Conservation (phyloP, 2,888 invertebrate species). For the Anarsia innoxiella region DNA sequence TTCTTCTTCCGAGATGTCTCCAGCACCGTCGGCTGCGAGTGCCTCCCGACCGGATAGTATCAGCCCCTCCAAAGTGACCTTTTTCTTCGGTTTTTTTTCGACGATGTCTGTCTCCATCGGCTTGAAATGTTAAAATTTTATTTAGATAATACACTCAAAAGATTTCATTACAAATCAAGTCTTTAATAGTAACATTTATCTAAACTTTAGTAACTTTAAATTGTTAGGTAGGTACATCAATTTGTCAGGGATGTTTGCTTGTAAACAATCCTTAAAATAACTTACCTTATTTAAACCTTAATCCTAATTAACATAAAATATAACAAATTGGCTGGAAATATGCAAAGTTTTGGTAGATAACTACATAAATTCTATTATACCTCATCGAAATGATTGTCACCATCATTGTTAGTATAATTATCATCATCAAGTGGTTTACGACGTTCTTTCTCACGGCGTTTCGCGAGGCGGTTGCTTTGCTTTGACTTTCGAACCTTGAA, state of each 20-base stretch:
- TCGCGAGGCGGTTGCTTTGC: conserved; percentile 91
- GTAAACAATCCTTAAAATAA: too few species aligned
- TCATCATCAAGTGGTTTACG: conserved; percentile 48
- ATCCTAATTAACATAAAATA: too few species aligned
- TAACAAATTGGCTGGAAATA: too few species aligned
- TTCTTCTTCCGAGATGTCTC: conserved; percentile 77
- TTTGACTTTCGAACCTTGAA: conserved; percentile 98
- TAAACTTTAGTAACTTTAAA: too few species aligned
- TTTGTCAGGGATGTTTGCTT: too few species aligned
- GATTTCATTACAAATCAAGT: too few species aligned
- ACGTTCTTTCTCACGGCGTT: conserved; percentile 86
- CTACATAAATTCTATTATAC: too few species aligned
- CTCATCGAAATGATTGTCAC: conserved; percentile 54
- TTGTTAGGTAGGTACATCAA: too few species aligned
- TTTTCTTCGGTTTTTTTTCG: conserved; percentile 43
- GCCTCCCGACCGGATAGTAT: conserved; percentile 89
- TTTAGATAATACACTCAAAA: too few species aligned
- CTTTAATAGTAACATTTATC: too few species aligned
- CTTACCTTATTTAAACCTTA: too few species aligned
- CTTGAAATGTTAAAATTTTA: conserved; percentile 21
- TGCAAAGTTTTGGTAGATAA: too few species aligned
- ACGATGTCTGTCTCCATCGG: conserved; percentile 36
- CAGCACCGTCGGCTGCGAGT: conserved; percentile 84
- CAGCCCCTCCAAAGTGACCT: conserved; percentile 67
- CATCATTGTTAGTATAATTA: conserved; percentile 31